These are phyloP conservation scores for Esox masquinongy DNA, from an alignment of 2,797 vertebrate genomes.

Conservation along the genomic window DNA sequence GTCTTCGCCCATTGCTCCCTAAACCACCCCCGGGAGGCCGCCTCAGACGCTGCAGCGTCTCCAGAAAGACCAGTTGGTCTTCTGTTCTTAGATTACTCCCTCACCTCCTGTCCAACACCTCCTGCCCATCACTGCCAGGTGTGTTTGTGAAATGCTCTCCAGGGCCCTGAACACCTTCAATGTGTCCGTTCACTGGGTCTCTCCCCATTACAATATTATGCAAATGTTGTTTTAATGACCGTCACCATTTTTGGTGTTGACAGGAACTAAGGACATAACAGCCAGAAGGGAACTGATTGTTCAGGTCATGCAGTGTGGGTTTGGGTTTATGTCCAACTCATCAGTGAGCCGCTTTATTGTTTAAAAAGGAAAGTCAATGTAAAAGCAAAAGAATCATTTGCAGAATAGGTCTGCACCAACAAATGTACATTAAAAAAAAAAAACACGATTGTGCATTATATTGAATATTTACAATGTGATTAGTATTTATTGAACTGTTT, in stretches of 20 bases:
- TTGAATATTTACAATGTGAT: neutral
- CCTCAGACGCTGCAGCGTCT: no score
- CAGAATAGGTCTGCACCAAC: neutral
- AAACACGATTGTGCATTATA: neutral
- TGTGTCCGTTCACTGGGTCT: no score
- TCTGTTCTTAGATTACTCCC: no score
- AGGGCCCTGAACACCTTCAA: no score
- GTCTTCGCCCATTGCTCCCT: no score
- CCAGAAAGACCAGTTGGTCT: no score
- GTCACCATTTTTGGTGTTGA: no score
- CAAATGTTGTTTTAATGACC: neutral
- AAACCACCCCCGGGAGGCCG: no score
- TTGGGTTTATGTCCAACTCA: neutral
- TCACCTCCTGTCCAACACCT: no score
- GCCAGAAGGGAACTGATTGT: neutral
- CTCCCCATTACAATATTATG: neutral
- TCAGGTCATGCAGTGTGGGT: neutral
- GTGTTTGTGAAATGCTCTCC: no score
- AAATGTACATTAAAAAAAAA: neutral
- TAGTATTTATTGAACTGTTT: neutral
- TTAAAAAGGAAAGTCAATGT: neutral
- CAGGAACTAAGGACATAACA: neutral
- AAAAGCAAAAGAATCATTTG: neutral
- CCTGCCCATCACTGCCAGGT: no score
- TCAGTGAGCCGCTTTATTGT: neutral